Base-by-base conservation (phyloP, 2,797 vertebrate genomes). In the Rhinella marina region DNA sequence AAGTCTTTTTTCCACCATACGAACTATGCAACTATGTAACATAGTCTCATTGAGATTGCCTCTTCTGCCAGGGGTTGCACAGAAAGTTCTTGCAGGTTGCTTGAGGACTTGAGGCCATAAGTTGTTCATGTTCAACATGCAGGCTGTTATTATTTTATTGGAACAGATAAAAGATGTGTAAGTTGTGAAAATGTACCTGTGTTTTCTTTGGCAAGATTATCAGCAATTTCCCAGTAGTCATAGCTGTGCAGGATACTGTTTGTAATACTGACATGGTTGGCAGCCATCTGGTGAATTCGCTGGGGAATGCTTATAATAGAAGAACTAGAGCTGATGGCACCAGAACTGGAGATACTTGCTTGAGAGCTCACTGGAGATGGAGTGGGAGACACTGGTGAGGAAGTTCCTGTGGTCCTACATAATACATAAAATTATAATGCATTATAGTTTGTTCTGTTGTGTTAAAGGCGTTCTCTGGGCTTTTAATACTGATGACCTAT, bases 231-330 rank as follows among this genome's bases (percentile, higher is more conserved):
- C 98, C 98, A 99, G 94, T 99, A 98, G 93, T 99, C 98, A 0
- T 99, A 99, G 93, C 98, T 99, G 93, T 99, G 99, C 86, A 99
- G 96, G 91, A 99, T 98, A 93, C 97, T 97, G 94, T 99, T 99
- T 93, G 98, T 99, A 92, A 99, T 99, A 94, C 97, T 99, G 90
- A 99, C 96, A 9, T 99, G 98, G 85, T 98, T 99, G 94, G 97
- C 98, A 8, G 98, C 98, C 98, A 99, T 99, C 96, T 99, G 98
- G 93, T 99, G 98, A 94, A 99, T 99, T 61, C 98, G 97, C 72
- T 99, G 97, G 0, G 98, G 98, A 93, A 99, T 99, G 97, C 95
- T 99, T 92, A 99, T 96, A 84, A 96, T 95, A 72, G 96, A 93
- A 0, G 95, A 96, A 0, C 96, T 93, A 25, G 97, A 95, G 89